A percentile compares a stretch with the other conserved stretches of the same genome.
phyloP scores from a whole-genome alignment of 2,113 vertebrate genomes.

The Cavia aperea region DNA sequence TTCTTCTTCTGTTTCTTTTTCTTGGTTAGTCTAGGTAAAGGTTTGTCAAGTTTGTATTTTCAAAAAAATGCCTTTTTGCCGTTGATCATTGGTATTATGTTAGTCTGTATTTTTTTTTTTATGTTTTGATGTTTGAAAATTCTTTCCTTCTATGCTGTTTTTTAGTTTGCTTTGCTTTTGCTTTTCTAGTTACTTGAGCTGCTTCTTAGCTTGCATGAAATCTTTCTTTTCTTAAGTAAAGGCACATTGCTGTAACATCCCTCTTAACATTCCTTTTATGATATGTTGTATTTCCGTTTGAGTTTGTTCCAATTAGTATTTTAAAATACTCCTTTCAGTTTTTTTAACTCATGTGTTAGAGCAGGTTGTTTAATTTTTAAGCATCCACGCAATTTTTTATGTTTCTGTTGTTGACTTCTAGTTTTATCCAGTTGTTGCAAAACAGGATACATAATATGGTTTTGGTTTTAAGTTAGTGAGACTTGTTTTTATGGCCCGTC shows the following conservation, averaged over 20 bases:
- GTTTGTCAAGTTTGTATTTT: background rate
- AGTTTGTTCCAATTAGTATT: background rate
- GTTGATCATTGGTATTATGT: background rate
- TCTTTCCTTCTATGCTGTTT: background rate
- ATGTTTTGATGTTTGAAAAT: background rate
- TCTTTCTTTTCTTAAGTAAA: background rate
- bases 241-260: background rate
- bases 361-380: background rate
- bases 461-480: background rate
- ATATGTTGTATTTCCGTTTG: background rate
- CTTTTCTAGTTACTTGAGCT: background rate
- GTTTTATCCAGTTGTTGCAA: background rate
- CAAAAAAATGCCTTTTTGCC: background rate
- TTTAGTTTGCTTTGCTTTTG: background rate
- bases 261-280: background rate
- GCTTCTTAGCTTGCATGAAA: background rate
- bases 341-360: background rate
- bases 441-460: background rate
- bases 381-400: background rate
- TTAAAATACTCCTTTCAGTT: background rate
- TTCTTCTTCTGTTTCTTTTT: background rate
- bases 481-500: background rate
- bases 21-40: background rate
- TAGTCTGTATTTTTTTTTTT: background rate
- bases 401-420: background rate